These are phyloP conservation scores for Sarcophaga peregrina DNA, from an alignment of 1,140 invertebrate species.

Conservation along the genomic window DNA sequence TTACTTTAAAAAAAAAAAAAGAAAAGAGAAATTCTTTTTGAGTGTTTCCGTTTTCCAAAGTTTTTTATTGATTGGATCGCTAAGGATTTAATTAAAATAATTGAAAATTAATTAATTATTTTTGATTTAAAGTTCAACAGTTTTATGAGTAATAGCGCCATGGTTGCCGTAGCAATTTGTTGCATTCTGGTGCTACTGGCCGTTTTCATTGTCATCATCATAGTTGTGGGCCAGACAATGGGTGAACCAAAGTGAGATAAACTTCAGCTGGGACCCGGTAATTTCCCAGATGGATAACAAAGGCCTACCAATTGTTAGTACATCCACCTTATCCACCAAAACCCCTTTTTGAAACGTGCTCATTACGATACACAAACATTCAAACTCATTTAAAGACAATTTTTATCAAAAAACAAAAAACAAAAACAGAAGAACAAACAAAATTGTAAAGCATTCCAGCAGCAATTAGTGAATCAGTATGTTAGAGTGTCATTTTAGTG, in stretches of 20 bases:
- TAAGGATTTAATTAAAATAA: too few relatives aligned
- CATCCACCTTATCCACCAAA: slow-evolving; percentile 25
- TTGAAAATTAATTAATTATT: slow-evolving; percentile 35
- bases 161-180: slow-evolving; percentile 83
- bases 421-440: neutral
- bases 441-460: neutral
- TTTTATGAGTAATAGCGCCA: slow-evolving; percentile 68
- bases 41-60: too few relatives aligned
- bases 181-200: slow-evolving; percentile 80
- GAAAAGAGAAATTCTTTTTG: too few relatives aligned
- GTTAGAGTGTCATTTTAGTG: too few relatives aligned
- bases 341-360: neutral
- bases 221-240: slow-evolving; percentile 79
- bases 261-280: slow-evolving; percentile 67
- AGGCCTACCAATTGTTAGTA: slow-evolving; percentile 59
- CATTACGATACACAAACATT: neutral
- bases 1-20: too few relatives aligned
- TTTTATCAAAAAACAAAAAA: slow-evolving; percentile 28
- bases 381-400: slow-evolving; percentile 3
- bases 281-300: slow-evolving; percentile 67
- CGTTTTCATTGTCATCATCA: slow-evolving; percentile 82
- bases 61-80: too few relatives aligned
- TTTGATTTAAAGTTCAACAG: slow-evolving; percentile 31
- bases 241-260: slow-evolving; percentile 71
- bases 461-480: neutral